Evolutionary conservation across 2,888 invertebrate species (phyloP).

Genomic region (Nemurella pictetii): DNA sequence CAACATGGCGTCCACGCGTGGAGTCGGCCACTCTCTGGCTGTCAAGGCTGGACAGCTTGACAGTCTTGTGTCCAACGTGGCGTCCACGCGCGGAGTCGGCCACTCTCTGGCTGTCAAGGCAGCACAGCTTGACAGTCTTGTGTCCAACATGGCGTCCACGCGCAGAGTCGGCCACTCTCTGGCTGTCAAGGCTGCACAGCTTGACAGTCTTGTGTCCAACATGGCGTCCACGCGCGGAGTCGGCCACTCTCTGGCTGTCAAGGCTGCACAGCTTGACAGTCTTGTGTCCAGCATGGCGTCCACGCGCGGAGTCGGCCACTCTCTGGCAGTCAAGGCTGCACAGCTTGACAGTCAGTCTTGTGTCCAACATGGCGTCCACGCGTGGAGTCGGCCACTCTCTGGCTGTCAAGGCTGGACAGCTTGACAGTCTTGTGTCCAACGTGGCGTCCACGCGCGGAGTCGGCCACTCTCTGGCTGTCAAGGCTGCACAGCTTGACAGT

Average conservation of each 20-base stretch:
- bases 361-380: background rate
- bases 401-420: background rate
- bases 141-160: background rate
- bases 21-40: too few relatives aligned
- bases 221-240: background rate
- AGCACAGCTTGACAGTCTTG: too few relatives aligned
- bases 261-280: background rate
- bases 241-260: background rate
- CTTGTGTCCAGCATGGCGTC: background rate
- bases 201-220: background rate
- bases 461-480: too few relatives aligned
- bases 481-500: too few relatives aligned
- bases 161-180: background rate
- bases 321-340: background rate
- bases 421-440: too few relatives aligned
- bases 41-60: too few relatives aligned
- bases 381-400: background rate
- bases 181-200: background rate
- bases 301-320: background rate
- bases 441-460: too few relatives aligned
- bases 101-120: too few relatives aligned
- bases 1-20: too few relatives aligned
- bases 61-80: too few relatives aligned
- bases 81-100: too few relatives aligned
- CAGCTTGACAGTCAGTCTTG: background rate